Evolutionary conservation across 2,797 vertebrate genomes (phyloP), one percentile per base, ranked within the genome.

Genomic region (Sparus aurata): DNA sequence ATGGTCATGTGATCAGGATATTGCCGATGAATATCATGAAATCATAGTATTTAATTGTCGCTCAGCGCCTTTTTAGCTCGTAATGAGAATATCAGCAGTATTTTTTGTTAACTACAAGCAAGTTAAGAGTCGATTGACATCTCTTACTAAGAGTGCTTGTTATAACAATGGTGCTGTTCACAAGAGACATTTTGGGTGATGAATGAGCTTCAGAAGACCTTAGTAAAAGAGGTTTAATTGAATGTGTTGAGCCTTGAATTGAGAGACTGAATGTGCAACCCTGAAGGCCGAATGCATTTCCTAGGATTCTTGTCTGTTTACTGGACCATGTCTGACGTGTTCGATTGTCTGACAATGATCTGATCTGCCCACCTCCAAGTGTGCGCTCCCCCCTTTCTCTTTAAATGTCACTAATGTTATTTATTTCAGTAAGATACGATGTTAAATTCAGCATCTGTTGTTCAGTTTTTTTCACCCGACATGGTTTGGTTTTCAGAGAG

Each of bases 391-490:
- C 43, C 60, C 46, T 11, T n/a, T 30, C 50, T 67, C 11, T 61
- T 79, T 66, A 41, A 62, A 69, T 77, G 27, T 76, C 77, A 87
- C 69, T 34, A 61, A 34, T 47, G 58, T 96, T 95, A 96, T 97
- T 96, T 97, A 96, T 97, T 96, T 94, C 83, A 88, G 79, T 89
- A 88, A 86, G 57, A 89, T 84, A 79, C 79, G 62, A 69, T 80
- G 64, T 87, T 85, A 20, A 87, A 70, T 82, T 86, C 72, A 78
- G 80, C 72, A 70, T 85, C 66, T 79, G 71, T 64, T 78, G 68
- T 91, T 91, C 69, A 79, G 80, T 91, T 91, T 89, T 91, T 89
- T 85, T 84, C 87, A 85, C 76, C 79, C 67, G 66, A 67, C 59
- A 88, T 79, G 82, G 89, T 92, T 93, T 92, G 80, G 85, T 82